Evolutionary conservation across 2,888 invertebrate genomes (phyloP).

Genomic region (Volucella inanis): DNA sequence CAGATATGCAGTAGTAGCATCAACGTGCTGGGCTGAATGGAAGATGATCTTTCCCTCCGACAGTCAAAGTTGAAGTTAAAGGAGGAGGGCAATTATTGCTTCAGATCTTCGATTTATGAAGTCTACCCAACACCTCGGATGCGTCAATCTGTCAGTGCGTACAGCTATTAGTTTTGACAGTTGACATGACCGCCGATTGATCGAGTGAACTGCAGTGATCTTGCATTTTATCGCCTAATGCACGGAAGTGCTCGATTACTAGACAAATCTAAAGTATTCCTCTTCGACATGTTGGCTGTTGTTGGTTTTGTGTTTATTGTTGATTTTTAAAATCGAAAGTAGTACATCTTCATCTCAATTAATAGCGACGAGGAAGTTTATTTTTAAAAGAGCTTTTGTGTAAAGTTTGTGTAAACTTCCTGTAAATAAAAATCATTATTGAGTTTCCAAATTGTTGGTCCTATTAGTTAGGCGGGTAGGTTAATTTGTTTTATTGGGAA

Average conservation of each 20-base stretch:
- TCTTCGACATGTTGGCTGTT: slow-evolving; percentile 33
- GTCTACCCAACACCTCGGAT: slow-evolving; percentile 29
- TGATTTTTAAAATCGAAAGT: background rate
- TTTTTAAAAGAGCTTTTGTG: slow-evolving; percentile 36
- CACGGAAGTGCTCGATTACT: slow-evolving; percentile 17
- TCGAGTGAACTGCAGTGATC: slow-evolving; percentile 29
- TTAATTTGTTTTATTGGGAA: slow-evolving; percentile 55
- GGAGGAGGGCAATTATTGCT: slow-evolving; percentile 40
- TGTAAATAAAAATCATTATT: slow-evolving; percentile 47
- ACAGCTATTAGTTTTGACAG: slow-evolving; percentile 60
- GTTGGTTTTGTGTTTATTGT: slow-evolving; percentile 13
- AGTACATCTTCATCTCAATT: slow-evolving; percentile 29
- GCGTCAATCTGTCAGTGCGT: slow-evolving; percentile 31
- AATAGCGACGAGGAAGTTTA: slow-evolving; percentile 40
- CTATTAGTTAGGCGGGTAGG: background rate
- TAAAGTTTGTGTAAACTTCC: slow-evolving; percentile 43
- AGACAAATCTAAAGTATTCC: slow-evolving; percentile 31
- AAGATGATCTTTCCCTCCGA: slow-evolving; percentile 15
- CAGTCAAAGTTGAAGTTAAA: background rate
- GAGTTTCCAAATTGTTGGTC: slow-evolving; percentile 11
- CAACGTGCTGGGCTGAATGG: slow-evolving; percentile 7
- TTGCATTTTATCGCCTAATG: slow-evolving; percentile 37
- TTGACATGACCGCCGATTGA: slow-evolving; percentile 29
- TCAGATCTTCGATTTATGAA: slow-evolving; percentile 44
- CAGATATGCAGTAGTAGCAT: background rate